Percentiles rank a stretch among this genome's conserved stretches.
Evolutionary conservation across 2,888 invertebrate genomes (phyloP).

Genomic region (Phytoseiulus persimilis): DNA sequence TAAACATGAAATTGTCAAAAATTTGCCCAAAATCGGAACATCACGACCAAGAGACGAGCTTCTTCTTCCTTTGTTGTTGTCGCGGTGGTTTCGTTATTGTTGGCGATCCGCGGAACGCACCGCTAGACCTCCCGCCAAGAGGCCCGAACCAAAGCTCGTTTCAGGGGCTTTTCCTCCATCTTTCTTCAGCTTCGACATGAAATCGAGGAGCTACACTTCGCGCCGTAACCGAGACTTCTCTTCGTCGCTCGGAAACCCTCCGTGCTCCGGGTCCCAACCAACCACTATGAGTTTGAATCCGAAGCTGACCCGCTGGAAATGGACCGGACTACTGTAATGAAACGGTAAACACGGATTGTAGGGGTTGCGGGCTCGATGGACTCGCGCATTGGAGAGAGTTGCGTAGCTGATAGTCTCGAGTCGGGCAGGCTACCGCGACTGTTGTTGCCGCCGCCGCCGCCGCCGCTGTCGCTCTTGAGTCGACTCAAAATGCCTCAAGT

Average conservation of each 20-base stretch:
- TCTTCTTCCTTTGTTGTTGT: not conserved
- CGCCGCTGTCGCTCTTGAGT: not conserved
- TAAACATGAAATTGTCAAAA: slow-evolving; percentile 26
- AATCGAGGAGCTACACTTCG: too few relatives aligned
- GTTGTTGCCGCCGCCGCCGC: not conserved
- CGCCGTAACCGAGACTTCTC: too few relatives aligned
- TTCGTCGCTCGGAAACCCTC: too few relatives aligned
- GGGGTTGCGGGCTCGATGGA: too few relatives aligned
- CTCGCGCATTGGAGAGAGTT: not conserved
- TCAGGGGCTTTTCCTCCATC: not conserved
- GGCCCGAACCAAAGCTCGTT: not conserved
- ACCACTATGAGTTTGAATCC: too few relatives aligned
- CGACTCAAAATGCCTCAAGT: not conserved
- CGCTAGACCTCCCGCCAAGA: not conserved
- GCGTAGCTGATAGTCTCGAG: not conserved
- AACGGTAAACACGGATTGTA: too few relatives aligned
- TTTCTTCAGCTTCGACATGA: not conserved
- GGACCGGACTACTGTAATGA: too few relatives aligned
- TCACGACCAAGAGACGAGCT: slow-evolving; percentile 25
- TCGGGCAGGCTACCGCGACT: not conserved
- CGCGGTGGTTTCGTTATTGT: not conserved
- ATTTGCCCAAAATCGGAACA: slow-evolving; percentile 35
- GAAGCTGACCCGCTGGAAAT: too few relatives aligned
- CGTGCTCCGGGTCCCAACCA: too few relatives aligned
- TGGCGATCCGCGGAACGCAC: not conserved